These are phyloP conservation scores for Paramuricea clavata DNA, from an alignment of 92 coral and sea anemone species.

Conservation along the genomic window DNA sequence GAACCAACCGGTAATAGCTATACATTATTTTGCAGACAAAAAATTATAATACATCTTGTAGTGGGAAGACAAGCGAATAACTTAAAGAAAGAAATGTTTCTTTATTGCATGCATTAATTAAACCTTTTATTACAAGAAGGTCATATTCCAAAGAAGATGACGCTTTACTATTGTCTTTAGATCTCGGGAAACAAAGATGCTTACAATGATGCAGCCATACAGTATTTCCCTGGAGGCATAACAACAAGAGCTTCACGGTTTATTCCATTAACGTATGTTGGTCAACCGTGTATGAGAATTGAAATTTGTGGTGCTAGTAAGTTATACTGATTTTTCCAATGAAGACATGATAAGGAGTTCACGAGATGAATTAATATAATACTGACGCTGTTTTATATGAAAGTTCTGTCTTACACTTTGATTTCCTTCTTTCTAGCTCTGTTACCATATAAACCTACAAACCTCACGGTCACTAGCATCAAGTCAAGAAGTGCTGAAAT, in stretches of 20 bases:
- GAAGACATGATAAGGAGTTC: neutral
- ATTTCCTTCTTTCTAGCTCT: neutral
- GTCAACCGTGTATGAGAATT: neutral
- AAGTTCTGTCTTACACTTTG: neutral
- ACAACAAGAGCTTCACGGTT: neutral
- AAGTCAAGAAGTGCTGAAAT: constrained; percentile 3
- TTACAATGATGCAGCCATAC: neutral
- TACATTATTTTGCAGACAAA: too few species aligned
- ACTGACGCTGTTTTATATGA: neutral
- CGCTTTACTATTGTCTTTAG: too few species aligned
- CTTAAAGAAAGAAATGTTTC: too few species aligned
- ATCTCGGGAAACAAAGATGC: neutral
- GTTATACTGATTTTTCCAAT: neutral
- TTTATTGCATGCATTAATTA: too few species aligned
- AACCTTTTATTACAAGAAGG: too few species aligned
- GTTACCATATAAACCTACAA: neutral
- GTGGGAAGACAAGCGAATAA: too few species aligned
- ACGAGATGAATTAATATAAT: too few species aligned
- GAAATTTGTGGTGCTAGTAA: neutral
- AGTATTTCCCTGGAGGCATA: neutral
- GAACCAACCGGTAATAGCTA: neutral
- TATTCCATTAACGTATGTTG: neutral
- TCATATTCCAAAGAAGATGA: neutral
- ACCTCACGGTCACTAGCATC: neutral
- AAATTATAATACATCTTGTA: too few species aligned